Evolutionary conservation across 2,113 vertebrate genomes (phyloP).

Genomic region (Oncorhynchus mykiss): DNA sequence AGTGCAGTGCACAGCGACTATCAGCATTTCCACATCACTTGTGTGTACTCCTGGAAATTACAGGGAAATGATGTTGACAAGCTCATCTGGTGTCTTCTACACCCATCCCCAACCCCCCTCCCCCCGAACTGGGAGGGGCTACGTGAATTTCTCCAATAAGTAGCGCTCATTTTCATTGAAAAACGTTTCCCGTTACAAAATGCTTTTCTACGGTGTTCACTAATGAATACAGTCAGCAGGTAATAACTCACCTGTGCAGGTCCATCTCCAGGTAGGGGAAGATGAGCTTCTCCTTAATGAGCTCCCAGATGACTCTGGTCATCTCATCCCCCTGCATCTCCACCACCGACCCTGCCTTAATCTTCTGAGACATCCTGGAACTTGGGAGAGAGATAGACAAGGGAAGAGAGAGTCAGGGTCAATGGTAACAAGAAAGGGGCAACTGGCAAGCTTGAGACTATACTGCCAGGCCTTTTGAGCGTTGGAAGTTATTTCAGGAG

Average conservation of each 20-base stretch:
- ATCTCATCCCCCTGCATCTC: constrained; percentile 99
- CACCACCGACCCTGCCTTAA: constrained; percentile 89
- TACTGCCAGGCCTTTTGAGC: not conserved
- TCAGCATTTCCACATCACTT: not conserved
- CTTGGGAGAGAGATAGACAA: constrained; percentile 49
- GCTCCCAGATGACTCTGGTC: constrained; percentile 97
- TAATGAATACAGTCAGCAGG: too few species aligned
- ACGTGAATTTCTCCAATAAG: too few species aligned
- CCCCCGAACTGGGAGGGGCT: too few species aligned
- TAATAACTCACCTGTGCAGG: constrained; percentile 86
- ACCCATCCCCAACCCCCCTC: too few species aligned
- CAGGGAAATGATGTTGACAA: too few species aligned
- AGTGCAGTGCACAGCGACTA: not conserved
- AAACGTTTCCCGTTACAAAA: too few species aligned
- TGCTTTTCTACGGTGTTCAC: too few species aligned
- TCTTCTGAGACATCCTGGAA: constrained; percentile 87
- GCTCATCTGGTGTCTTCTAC: too few species aligned
- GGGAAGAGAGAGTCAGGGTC: not conserved
- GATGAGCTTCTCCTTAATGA: constrained; percentile 97
- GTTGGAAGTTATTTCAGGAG: not conserved
- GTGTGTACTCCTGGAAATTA: not conserved
- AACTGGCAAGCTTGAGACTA: not conserved
- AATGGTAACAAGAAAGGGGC: not conserved
- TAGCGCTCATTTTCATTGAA: too few species aligned
- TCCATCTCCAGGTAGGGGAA: constrained; percentile 92